A percentile compares a stretch with the other conserved stretches of the same genome.
Conservation (phyloP, 2,113 vertebrate species). For the Vidua macroura region DNA sequence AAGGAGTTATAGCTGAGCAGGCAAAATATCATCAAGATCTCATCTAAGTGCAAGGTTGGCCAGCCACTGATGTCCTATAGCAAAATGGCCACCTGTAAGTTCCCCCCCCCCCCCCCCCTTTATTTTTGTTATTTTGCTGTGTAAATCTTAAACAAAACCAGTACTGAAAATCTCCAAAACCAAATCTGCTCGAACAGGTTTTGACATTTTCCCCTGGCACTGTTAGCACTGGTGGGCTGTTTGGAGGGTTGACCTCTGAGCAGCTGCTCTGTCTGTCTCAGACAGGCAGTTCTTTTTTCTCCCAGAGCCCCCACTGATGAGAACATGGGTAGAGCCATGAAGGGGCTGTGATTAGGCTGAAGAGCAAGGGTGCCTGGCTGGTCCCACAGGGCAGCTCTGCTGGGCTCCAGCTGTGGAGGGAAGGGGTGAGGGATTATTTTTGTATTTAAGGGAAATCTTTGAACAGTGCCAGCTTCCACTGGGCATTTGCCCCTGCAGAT, state of each 20-base stretch:
- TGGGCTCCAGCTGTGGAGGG: not conserved
- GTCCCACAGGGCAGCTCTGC: not conserved
- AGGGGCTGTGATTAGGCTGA: not conserved
- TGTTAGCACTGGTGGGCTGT: not conserved
- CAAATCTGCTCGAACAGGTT: not conserved
- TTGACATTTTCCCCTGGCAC: not conserved
- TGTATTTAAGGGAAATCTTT: not conserved
- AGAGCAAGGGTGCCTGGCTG: fast-evolving
- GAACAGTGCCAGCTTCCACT: fast-evolving
- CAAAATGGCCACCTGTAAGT: not conserved
- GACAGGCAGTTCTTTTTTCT: not conserved
- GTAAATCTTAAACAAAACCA: not conserved
- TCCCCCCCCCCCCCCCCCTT: not conserved
- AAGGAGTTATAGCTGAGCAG: not conserved
- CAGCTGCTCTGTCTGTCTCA: not conserved
- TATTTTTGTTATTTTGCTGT: not conserved
- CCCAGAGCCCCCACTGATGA: not conserved
- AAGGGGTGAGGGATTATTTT: not conserved
- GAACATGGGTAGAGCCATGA: not conserved
- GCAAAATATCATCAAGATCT: not conserved
- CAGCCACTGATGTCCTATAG: not conserved
- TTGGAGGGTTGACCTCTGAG: not conserved
- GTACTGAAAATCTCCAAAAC: not conserved
- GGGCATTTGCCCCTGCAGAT: not conserved
- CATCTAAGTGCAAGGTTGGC: not conserved